A percentile compares a stretch with the other conserved stretches of the same genome.
Evolutionary conservation across 2,888 invertebrate genomes (phyloP).

Genomic region (Erebia ligea): DNA sequence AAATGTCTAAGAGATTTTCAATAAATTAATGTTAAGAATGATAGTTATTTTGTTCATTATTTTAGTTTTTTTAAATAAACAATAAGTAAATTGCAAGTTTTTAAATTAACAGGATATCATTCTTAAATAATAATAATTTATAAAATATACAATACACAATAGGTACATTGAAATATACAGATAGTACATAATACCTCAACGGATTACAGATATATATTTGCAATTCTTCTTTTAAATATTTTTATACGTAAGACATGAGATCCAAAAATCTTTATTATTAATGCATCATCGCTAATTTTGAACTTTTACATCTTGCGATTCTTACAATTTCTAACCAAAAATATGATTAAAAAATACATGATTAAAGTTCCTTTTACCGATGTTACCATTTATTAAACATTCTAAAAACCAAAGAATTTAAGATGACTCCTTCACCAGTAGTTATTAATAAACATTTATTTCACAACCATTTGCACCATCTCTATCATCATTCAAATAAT

Average conservation of each 20-base stretch:
- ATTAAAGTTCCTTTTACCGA: slow-evolving; percentile 18
- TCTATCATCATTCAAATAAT: slow-evolving; percentile 37
- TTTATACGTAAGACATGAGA: not conserved
- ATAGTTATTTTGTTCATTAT: no score
- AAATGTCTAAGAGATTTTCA: not conserved
- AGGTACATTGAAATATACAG: not conserved
- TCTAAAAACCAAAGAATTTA: slow-evolving; percentile 26
- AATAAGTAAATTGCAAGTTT: no score
- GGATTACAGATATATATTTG: not conserved
- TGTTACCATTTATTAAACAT: slow-evolving; percentile 11
- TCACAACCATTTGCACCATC: slow-evolving; percentile 50
- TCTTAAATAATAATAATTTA: not conserved
- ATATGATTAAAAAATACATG: not conserved
- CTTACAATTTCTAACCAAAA: slow-evolving; percentile 13
- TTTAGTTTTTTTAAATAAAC: no score
- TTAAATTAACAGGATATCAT: not conserved
- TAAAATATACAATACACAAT: not conserved
- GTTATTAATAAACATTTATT: slow-evolving; percentile 39
- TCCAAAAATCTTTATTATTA: slow-evolving; percentile 7
- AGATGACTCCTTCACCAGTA: slow-evolving; percentile 30
- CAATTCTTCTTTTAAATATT: not conserved
- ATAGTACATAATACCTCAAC: no score
- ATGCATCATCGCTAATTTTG: slow-evolving; percentile 10
- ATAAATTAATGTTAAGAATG: not conserved
- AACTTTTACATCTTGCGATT: slow-evolving; percentile 9